Evolutionary conservation across 2,888 invertebrate genomes (phyloP).

Genomic region (Lottia gigantea): DNA sequence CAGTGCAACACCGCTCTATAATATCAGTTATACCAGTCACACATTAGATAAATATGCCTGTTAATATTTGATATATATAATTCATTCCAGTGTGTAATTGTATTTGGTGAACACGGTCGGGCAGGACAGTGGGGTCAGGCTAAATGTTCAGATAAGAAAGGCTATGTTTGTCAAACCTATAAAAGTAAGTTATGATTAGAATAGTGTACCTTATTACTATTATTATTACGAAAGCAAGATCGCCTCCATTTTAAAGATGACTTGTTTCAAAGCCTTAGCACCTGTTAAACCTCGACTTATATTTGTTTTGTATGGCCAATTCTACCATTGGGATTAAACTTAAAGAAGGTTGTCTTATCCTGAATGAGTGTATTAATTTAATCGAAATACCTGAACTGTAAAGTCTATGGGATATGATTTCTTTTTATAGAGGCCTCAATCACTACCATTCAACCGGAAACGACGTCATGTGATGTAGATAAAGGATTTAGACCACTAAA

Average conservation of each 20-base stretch:
- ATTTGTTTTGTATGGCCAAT: too few species aligned
- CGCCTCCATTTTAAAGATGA: too few species aligned
- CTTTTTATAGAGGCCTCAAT: conserved; percentile 36
- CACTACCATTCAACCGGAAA: conserved; percentile 41
- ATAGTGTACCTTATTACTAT: too few species aligned
- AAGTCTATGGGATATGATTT: neutral
- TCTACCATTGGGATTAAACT: too few species aligned
- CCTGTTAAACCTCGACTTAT: too few species aligned
- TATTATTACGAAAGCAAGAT: too few species aligned
- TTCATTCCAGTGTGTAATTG: conserved; percentile 42
- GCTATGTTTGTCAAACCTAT: conserved; percentile 49
- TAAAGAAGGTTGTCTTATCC: too few species aligned
- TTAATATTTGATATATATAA: conserved; percentile 33
- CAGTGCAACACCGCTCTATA: too few species aligned
- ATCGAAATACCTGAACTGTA: too few species aligned
- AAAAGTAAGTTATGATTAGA: conserved; percentile 49
- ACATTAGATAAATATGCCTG: neutral
- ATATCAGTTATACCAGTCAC: neutral
- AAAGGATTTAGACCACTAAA: conserved; percentile 41
- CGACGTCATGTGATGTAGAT: conserved; percentile 41
- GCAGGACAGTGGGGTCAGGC: conserved; percentile 54
- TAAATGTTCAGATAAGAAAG: conserved; percentile 34
- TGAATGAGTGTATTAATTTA: too few species aligned
- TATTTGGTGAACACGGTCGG: conserved; percentile 33
- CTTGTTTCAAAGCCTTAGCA: too few species aligned